Percentiles rank a stretch among this genome's conserved stretches.
Conservation (phyloP, 1,140 invertebrate species). For the Trialeurodes vaporariorum region DNA sequence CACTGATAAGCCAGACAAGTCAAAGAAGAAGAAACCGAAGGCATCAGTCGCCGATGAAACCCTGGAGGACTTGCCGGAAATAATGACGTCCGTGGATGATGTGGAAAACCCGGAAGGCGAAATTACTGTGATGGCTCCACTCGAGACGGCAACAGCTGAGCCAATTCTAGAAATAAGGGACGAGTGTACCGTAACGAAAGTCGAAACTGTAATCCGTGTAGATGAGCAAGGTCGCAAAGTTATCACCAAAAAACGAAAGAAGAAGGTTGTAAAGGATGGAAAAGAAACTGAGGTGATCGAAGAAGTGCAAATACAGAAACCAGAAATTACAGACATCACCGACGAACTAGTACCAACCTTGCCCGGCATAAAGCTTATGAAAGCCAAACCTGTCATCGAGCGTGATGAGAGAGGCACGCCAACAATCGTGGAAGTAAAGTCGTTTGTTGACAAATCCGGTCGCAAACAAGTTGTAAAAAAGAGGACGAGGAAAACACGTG, state of each 20-base stretch:
- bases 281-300: neutral
- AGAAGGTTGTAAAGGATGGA: neutral
- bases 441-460: neutral
- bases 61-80: no score
- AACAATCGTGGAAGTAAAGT: neutral
- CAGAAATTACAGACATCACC: neutral
- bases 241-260: neutral
- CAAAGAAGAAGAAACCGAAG: neutral
- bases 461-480: neutral
- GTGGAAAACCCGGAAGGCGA: no score
- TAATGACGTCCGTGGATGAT: no score
- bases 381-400: neutral
- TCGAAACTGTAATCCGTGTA: neutral
- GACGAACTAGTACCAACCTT: neutral
- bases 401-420: neutral
- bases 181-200: neutral
- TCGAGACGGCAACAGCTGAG: no score
- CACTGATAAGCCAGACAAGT: neutral
- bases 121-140: no score
- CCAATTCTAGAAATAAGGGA: no score
- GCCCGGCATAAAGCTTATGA: neutral
- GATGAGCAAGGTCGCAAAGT: neutral
- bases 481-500: constrained; percentile 3
- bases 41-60: neutral
- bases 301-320: neutral